Evolutionary conservation across 1,140 invertebrate species (phyloP).

Genomic region (Nymphalis io): DNA sequence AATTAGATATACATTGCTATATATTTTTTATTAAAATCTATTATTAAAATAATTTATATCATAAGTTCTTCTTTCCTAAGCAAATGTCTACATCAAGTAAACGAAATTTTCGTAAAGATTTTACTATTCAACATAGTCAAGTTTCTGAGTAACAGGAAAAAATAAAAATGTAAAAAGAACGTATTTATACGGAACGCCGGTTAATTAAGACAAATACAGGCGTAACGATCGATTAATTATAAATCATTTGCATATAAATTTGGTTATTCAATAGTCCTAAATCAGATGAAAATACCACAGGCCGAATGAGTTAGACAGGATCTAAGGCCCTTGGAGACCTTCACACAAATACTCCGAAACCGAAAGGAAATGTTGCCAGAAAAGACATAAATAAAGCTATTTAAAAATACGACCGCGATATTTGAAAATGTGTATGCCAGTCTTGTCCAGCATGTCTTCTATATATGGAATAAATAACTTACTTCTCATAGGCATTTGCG

Average conservation of each 20-base stretch:
- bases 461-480: no score
- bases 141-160: slow-evolving; percentile 12
- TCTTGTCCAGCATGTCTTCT: background rate
- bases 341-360: slow-evolving; percentile 32
- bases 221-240: slow-evolving; percentile 14
- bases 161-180: background rate
- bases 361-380: slow-evolving; percentile 32
- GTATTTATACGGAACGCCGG: slow-evolving; percentile 15
- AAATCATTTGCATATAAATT: slow-evolving; percentile 18
- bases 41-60: background rate
- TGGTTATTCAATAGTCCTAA: slow-evolving; percentile 25
- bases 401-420: background rate
- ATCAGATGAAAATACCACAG: slow-evolving; percentile 23
- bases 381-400: background rate
- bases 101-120: background rate
- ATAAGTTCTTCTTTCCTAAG: no score
- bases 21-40: no score
- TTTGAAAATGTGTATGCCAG: background rate
- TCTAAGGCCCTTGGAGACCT: slow-evolving; percentile 30
- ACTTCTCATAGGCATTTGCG: no score
- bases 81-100: background rate
- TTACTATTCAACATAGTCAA: background rate
- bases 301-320: slow-evolving; percentile 29
- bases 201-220: slow-evolving; percentile 11
- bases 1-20: background rate